These are phyloP conservation scores for Eurytoma californica DNA, from an alignment of 2,888 invertebrate genomes.

Conservation along the genomic window DNA sequence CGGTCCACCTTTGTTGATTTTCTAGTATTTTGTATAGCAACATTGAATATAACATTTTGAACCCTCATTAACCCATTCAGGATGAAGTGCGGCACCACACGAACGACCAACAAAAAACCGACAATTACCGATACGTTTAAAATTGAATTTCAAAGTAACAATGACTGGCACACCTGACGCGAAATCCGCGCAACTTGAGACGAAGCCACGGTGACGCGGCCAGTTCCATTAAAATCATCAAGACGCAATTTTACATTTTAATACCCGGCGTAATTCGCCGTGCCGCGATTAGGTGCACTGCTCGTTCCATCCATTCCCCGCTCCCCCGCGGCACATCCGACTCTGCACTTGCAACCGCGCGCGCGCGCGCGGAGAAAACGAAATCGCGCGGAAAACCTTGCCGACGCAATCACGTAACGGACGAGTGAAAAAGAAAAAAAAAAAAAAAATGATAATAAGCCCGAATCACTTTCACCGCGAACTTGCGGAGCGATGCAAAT, in stretches of 20 bases:
- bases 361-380: not conserved
- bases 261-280: not conserved
- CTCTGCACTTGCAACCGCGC: not conserved
- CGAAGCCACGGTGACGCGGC: not conserved
- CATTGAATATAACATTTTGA: no score
- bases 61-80: no score
- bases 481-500: not conserved
- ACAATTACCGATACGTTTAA: no score
- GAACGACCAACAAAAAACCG: no score
- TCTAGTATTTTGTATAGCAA: no score
- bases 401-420: not conserved
- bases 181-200: no score
- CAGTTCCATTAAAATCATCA: not conserved
- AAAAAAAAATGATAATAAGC: no score
- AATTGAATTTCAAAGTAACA: no score
- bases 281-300: not conserved
- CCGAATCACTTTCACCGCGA: slow-evolving; percentile 8
- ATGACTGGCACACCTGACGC: no score
- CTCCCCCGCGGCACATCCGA: not conserved
- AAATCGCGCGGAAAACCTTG: not conserved
- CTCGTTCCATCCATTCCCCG: no score
- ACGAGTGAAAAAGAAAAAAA: not conserved
- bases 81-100: no score
- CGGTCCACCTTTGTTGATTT: no score
- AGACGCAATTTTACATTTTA: not conserved